These are phyloP conservation scores for Ammodytes marinus DNA, from an alignment of 2,113 vertebrate species.

Conservation along the genomic window DNA sequence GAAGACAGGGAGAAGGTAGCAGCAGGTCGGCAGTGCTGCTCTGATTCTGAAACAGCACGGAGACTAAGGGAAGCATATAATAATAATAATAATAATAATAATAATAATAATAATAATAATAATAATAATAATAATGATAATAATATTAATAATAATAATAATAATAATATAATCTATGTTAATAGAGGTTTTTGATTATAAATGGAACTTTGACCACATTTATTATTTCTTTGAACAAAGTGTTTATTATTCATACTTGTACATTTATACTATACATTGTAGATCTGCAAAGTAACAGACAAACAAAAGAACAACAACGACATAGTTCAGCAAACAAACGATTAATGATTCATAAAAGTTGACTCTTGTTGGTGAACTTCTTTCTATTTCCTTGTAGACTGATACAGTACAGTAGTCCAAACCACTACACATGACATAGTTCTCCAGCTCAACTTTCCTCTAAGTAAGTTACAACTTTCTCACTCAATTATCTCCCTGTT, in stretches of 20 bases:
- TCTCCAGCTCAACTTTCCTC: constrained; percentile 38
- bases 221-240: not conserved
- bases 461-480: constrained; percentile 52
- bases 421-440: not conserved
- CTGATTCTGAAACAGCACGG: constrained; percentile 29
- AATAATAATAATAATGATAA: too few relatives aligned
- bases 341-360: not conserved
- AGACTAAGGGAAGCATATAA: too few relatives aligned
- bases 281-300: too few relatives aligned
- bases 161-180: too few relatives aligned
- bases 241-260: too few relatives aligned
- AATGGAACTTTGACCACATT: not conserved
- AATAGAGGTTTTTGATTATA: not conserved
- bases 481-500: constrained; percentile 54
- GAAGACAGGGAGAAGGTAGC: constrained; percentile 30
- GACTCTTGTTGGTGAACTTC: not conserved
- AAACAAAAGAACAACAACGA: too few relatives aligned
- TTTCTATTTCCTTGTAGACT: not conserved
- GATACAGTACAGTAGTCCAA: not conserved
- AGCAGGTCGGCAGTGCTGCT: constrained; percentile 57
- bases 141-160: too few relatives aligned
- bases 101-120: too few relatives aligned
- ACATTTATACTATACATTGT: too few relatives aligned
- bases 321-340: too few relatives aligned
- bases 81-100: too few relatives aligned